Conservation (phyloP, 2,113 vertebrate species). For the Neogobius melanostomus region DNA sequence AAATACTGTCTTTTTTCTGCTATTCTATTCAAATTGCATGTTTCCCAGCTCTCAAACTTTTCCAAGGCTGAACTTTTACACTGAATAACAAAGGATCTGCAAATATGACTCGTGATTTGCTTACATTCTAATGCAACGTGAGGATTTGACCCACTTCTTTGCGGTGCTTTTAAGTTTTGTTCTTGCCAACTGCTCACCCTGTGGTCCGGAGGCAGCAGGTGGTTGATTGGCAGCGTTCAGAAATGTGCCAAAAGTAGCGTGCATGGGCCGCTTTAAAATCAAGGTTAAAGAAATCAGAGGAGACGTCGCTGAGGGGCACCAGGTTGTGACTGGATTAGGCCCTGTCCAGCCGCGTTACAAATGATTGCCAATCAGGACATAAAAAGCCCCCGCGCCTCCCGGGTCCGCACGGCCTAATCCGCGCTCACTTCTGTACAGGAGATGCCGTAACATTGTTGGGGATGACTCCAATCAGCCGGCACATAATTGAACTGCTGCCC, state of each 20-base stretch:
- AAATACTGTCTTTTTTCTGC: no score
- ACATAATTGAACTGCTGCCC: slow-evolving; percentile 62
- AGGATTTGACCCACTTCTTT: neutral
- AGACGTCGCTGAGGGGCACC: slow-evolving; percentile 40
- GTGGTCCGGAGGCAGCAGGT: slow-evolving; percentile 35
- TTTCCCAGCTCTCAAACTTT: no score
- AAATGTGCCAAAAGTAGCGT: slow-evolving; percentile 16
- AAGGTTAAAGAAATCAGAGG: slow-evolving; percentile 60
- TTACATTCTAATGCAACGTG: neutral
- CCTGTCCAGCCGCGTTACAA: slow-evolving; percentile 55
- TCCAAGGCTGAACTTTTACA: no score
- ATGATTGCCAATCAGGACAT: slow-evolving; percentile 66
- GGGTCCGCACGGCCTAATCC: slow-evolving; percentile 58
- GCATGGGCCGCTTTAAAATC: slow-evolving; percentile 36
- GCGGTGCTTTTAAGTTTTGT: neutral
- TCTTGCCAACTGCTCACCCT: slow-evolving; percentile 9
- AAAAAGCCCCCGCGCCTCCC: slow-evolving; percentile 49
- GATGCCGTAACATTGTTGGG: slow-evolving; percentile 59
- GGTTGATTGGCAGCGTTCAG: slow-evolving; percentile 38
- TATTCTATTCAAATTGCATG: no score
- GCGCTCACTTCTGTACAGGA: slow-evolving; percentile 34
- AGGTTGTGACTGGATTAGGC: slow-evolving; percentile 54
- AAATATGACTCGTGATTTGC: no score
- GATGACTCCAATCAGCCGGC: slow-evolving; percentile 60
- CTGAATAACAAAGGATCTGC: no score